Evolutionary conservation across 2,797 vertebrate species (phyloP), one percentile per base, ranked within the genome.

Genomic region (Anabacerthia variegaticeps): DNA sequence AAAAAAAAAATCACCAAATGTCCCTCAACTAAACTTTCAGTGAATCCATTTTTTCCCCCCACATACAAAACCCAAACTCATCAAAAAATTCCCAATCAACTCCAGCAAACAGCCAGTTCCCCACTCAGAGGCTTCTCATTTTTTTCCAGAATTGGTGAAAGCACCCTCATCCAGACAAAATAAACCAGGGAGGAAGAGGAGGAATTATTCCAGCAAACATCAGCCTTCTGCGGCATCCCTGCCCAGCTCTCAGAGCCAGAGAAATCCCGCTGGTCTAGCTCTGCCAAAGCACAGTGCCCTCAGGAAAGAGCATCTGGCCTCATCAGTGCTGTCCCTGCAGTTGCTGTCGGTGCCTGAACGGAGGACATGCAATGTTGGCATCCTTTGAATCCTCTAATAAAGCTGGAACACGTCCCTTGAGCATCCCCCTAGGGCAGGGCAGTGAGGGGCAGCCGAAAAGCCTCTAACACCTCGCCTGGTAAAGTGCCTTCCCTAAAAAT

Each of bases 261-360:
- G 74, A 81, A 88, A 62, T 69, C 83, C 76, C 2, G 0, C 76
- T 78, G 92, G 68, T 37, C 73, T 43, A 3, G 10, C 17, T 18
- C 69, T 73, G 74, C 81, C 85, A 74, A 59, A 74, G 68, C 80
- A 86, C 52, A n/a, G 86, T 43, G 84, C 77, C 88, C 63, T 76
- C 54, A 76, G 90, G 90, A 69, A 86, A 71, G 82, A 90, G 88
- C 85, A 93, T 81, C 83, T 93, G 85, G 82, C 73, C 79, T 83
- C 76, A 41, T 62, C 83, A 62, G 49, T 27, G 49, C 67, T 79
- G 55, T 37, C 63, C 86, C 89, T 48, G 73, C 3, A 23, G 26
- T 4, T 34, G 39, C 51, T 80, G 58, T 61, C 62, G 44, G 23
- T 30, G 81, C 68, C 58, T 55, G n/a, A 71, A 10, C 48, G 49